A percentile compares a stretch with the other conserved stretches of the same genome.
phyloP scores from a whole-genome alignment of 64 coral and sea anemone genomes.

The Actinia tenebrosa region DNA sequence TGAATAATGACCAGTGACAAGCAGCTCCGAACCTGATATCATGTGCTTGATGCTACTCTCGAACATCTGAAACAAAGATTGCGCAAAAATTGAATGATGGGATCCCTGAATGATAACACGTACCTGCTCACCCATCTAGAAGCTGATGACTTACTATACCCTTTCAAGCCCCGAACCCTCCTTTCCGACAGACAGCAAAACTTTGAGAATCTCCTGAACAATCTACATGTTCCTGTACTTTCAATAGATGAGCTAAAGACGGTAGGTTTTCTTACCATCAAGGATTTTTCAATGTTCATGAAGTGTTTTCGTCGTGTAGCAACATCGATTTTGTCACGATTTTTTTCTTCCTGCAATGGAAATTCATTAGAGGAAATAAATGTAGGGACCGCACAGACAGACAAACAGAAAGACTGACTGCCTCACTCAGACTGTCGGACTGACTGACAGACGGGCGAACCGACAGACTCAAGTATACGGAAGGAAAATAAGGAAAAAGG shows the following conservation, averaged over 20 bases:
- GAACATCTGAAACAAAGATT: constrained; percentile 67
- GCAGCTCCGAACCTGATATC: constrained; percentile 69
- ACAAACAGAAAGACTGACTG: not conserved
- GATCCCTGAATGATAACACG: not conserved
- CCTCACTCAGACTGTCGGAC: no score
- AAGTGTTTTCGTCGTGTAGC: constrained; percentile 62
- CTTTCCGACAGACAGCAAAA: no score
- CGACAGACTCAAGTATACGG: no score
- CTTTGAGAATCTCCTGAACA: no score
- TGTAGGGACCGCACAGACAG: not conserved
- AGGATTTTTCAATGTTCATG: constrained; percentile 75
- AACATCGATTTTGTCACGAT: constrained; percentile 31
- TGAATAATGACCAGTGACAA: constrained; percentile 71
- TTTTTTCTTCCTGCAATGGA: constrained; percentile 49
- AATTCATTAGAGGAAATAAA: not conserved
- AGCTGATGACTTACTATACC: no score
- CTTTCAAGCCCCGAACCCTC: no score
- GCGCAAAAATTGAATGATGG: not conserved
- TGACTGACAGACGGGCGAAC: no score
- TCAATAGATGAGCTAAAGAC: not conserved
- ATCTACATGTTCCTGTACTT: no score
- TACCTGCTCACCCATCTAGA: not conserved
- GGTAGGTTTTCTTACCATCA: constrained; percentile 60
- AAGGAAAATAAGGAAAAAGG: no score
- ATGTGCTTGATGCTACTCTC: constrained; percentile 95